A percentile compares a stretch with the other conserved stretches of the same genome.
Conservation (phyloP, 1,140 invertebrate genomes). For the Hycleus cichorii region DNA sequence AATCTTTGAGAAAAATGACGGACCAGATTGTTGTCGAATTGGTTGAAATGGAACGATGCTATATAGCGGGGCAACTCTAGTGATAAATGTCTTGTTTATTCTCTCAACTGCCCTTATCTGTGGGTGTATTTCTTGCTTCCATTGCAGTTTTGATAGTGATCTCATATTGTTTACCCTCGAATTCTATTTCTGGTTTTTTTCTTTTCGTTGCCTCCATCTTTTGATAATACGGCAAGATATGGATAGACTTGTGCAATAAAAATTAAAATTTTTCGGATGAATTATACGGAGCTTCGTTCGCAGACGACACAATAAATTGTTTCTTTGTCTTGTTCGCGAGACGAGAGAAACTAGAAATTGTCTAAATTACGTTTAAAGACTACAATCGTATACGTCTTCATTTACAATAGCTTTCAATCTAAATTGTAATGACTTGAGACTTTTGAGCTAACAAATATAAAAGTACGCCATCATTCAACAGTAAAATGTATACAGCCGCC, state of each 20-base stretch:
- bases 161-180: constrained; percentile 15
- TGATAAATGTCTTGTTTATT: constrained; percentile 38
- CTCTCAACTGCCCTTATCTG: constrained; percentile 30
- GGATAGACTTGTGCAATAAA: background rate
- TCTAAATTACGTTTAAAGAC: constrained; percentile 8
- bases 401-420: constrained; percentile 14
- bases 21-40: constrained; percentile 4
- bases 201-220: too few relatives aligned
- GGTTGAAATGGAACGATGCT: constrained; percentile 1
- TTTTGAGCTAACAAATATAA: constrained; percentile 26
- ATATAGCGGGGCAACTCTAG: constrained; percentile 11
- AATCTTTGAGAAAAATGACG: constrained; percentile 5
- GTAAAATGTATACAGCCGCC: constrained; percentile 21
- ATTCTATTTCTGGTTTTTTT: too few relatives aligned
- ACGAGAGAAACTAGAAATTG: too few relatives aligned
- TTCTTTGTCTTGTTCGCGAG: background rate
- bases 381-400: constrained; percentile 22
- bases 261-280: background rate
- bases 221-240: too few relatives aligned
- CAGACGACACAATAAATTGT: constrained; percentile 19
- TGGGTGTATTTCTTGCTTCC: constrained; percentile 24
- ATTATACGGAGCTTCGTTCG: background rate
- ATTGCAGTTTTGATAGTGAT: constrained; percentile 28
- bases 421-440: constrained; percentile 21
- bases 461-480: constrained; percentile 25